These are phyloP conservation scores for Clarias fuscus DNA, from an alignment of 2,797 vertebrate species.

Conservation along the genomic window DNA sequence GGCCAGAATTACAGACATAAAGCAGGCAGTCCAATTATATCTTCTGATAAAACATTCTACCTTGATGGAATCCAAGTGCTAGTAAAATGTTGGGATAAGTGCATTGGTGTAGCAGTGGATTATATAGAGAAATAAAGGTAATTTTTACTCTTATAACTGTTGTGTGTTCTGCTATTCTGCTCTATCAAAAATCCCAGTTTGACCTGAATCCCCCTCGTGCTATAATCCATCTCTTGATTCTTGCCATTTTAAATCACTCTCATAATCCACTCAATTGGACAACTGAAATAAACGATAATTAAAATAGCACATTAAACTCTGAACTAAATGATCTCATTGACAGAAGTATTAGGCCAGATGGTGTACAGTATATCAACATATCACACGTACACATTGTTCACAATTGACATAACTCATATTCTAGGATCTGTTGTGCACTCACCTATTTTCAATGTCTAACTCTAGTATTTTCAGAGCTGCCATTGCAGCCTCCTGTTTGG, in stretches of 20 bases:
- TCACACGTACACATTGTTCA: background rate
- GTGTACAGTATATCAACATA: background rate
- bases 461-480: constrained; percentile 80
- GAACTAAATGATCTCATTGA: too few species aligned
- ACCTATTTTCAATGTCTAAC: constrained; percentile 73
- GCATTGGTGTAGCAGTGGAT: too few species aligned
- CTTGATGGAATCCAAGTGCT: too few species aligned
- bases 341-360: background rate
- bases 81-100: too few species aligned
- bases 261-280: background rate
- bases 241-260: background rate
- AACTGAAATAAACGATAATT: background rate
- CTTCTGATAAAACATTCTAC: too few species aligned
- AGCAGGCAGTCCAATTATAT: too few species aligned
- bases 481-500: constrained; percentile 87
- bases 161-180: too few species aligned
- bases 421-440: constrained; percentile 48
- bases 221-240: background rate
- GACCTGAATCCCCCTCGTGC: too few species aligned
- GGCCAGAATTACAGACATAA: too few species aligned
- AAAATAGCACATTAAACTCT: background rate
- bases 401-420: background rate
- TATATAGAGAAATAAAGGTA: too few species aligned
- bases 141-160: too few species aligned
- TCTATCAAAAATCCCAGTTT: too few species aligned